These are phyloP conservation scores for Cataglyphis rosenhaueri DNA, from an alignment of 2,888 invertebrate species.

Conservation along the genomic window DNA sequence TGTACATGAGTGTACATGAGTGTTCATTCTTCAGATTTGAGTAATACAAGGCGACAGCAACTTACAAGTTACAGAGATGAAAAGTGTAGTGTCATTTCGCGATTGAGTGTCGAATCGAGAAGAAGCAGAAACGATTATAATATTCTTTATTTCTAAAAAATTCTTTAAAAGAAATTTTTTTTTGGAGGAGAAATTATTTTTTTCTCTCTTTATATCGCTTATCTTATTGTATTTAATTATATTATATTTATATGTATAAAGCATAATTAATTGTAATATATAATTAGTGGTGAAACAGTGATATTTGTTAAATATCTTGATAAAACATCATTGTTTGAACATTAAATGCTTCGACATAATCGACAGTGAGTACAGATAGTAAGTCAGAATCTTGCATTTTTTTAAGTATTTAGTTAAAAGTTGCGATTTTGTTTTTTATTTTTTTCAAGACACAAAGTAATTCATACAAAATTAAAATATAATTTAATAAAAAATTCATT, in stretches of 20 bases:
- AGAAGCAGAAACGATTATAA: neutral
- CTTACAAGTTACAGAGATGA: neutral
- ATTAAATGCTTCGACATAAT: too few species aligned
- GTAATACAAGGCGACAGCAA: too few species aligned
- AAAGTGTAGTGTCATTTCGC: neutral
- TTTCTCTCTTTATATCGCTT: neutral
- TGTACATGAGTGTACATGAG: neutral
- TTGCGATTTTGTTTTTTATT: neutral
- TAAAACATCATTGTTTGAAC: neutral
- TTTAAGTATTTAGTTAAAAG: neutral
- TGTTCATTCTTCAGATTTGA: neutral
- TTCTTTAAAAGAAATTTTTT: neutral
- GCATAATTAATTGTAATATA: neutral
- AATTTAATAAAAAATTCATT: neutral
- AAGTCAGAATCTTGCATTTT: neutral
- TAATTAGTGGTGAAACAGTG: neutral
- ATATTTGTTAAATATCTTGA: neutral
- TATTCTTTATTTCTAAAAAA: neutral
- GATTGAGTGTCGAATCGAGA: neutral
- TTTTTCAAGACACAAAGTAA: neutral
- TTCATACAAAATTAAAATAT: neutral
- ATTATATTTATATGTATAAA: neutral
- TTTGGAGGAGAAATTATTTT: neutral
- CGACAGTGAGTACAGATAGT: neutral
- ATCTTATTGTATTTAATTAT: neutral